Conservation (phyloP, 2,888 invertebrate species). For the Drosophila affinis region DNA sequence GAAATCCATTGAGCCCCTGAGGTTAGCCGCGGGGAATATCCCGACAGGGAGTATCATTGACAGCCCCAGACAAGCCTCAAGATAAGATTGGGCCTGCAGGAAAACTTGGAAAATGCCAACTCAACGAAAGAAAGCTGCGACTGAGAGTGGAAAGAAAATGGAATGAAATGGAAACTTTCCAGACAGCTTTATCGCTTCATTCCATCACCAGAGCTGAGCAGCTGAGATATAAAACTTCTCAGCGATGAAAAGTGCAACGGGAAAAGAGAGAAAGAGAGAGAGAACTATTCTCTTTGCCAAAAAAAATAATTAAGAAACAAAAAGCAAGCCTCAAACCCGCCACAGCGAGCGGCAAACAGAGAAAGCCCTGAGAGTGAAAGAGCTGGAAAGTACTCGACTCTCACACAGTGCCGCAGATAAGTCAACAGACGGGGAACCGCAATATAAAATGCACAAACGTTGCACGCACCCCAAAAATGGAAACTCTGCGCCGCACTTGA, state of each 20-base stretch:
- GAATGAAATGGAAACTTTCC: constrained; percentile 63
- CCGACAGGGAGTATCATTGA: constrained; percentile 16
- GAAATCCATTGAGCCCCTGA: background rate
- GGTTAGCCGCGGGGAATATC: background rate
- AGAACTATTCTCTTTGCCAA: constrained; percentile 54
- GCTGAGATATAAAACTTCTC: constrained; percentile 43
- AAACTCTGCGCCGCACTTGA: constrained; percentile 20
- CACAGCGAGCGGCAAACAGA: constrained; percentile 10
- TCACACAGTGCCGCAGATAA: constrained; percentile 59
- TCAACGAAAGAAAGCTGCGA: constrained; percentile 29
- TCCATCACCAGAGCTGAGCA: constrained; percentile 62
- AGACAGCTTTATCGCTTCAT: constrained; percentile 79
- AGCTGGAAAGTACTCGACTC: constrained; percentile 11
- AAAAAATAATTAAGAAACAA: constrained; percentile 46
- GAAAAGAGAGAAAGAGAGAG: constrained; percentile 29
- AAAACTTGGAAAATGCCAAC: constrained; percentile 53
- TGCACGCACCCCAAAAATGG: constrained; percentile 31
- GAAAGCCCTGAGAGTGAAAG: too few species aligned
- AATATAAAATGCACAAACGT: constrained; percentile 77
- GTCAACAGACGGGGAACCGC: constrained; percentile 65
- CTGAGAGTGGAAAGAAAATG: background rate
- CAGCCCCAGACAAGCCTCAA: constrained; percentile 7
- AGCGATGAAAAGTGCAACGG: too few species aligned
- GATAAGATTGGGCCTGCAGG: constrained; percentile 49
- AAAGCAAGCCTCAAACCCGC: constrained; percentile 19